Evolutionary conservation across 2,797 vertebrate species (phyloP), one percentile per base, ranked within the genome.

Genomic region (Caiman crocodilus): DNA sequence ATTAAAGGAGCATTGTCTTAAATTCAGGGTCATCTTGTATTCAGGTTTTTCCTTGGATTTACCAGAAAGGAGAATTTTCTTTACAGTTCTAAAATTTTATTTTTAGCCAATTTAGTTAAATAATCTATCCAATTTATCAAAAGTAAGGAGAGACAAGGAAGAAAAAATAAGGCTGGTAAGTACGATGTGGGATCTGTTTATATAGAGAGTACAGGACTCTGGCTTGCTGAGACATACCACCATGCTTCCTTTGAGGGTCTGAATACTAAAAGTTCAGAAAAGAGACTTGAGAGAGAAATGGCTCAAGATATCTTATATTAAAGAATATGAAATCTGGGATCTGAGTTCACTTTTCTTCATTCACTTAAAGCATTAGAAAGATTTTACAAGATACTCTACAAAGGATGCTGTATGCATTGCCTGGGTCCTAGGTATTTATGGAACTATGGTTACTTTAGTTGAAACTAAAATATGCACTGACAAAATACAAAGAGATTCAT

Each of bases 201-300:
- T 81, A 89, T 77, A 81, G 42, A 90, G 26, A 75, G 73, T 86
- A 35, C 80, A 94, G 76, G 82, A 88, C 15, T 83, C 84, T 26
- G 23, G 55, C 67, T 30, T 80, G 57, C 60, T 90, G n/a, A 80
- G 78, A 78, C 35, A 28, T 77, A 56, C 28, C 85, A 20, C 65
- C 69, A 73, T 80, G 26, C 26, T 42, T 89, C 42, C 50, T 50
- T 32, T 94, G 58, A 85, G 84, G 87, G 82, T 14, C 26, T 80
- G 91, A 59, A 28, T 20, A 59, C 9, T 88, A 82, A 90, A 92
- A 93, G 92, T 90, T 20, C 26, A 8, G 55, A 12, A 77, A 88
- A 83, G 85, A 83, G 6, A 7, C 84, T 89, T 63, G 8, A 87
- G 4, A 1, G 21, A 81, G 50, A 90, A 93, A 76, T 75, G 80